Evolutionary conservation across 2,888 invertebrate genomes (phyloP), one percentile per base, ranked within the genome.

Genomic region (Drosophila greeni): DNA sequence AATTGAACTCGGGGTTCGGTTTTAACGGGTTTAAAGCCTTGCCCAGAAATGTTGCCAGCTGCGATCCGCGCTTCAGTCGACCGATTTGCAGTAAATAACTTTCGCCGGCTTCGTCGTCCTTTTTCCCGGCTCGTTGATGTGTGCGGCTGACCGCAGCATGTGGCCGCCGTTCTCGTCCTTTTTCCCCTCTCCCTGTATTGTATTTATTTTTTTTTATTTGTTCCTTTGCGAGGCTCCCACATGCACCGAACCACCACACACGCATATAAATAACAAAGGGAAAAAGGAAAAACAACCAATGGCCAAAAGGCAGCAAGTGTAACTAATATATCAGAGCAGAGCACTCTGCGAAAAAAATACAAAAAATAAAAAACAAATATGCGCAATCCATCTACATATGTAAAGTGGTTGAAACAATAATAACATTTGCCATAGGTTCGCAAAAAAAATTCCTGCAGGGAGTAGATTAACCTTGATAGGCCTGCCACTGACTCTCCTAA

Each of bases 31-130:
- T n/a, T n/a, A n/a, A n/a, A 59, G 53, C 59, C 49, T 39, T 42
- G 39, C 51, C 51, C 42, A 26, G 45, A 72, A 72, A 60, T 71
- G 76, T 70, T 52, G 52, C 68, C 74, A 72, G 66, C 72, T 74
- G 69, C 67, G 74, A 73, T 74, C 74, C 36, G 59, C 23, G 66
- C 67, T 75, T 70, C 68, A 72, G 52, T 80, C 72, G 64, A 72
- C 68, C 82, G 78, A 82, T 74, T 82, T 77, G 75, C 79, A 79
- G 79, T 79, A 79, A 79, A 79, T 79, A 79, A 79, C 81, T 79
- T 79, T 82, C 79, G 72, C 75, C 75, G 73, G 69, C 67, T 75
- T 43, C 69, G 54, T 47, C 20, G n/a, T n/a, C 39, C 47, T 58
- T 55, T 51, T 57, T 66, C 60, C 73, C 74, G 61, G 73, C 66